Percentiles rank a stretch among this genome's conserved stretches.
phyloP scores from a whole-genome alignment of 2,888 invertebrate species.

The Cantharis rustica region DNA sequence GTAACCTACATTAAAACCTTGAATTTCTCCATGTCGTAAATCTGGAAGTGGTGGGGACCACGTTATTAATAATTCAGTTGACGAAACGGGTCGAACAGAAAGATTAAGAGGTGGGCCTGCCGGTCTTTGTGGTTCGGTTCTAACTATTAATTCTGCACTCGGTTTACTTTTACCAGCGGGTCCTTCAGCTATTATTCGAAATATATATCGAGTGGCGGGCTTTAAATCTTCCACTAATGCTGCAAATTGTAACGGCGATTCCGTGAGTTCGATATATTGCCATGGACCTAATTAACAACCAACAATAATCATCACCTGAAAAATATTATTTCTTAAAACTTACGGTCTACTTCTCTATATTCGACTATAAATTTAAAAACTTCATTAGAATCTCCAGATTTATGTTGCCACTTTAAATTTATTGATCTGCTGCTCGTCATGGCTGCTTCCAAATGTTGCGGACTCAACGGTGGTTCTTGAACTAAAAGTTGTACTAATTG shows the following conservation, averaged over 20 bases:
- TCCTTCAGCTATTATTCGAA: slow-evolving; percentile 75
- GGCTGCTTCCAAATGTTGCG: slow-evolving; percentile 69
- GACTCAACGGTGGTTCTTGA: slow-evolving; percentile 76
- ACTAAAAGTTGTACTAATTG: slow-evolving; percentile 74
- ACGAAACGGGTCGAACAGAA: slow-evolving; percentile 71
- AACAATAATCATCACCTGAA: neutral
- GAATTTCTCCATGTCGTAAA: slow-evolving; percentile 69
- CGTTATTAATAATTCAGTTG: slow-evolving; percentile 73
- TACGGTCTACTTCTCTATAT: slow-evolving; percentile 67
- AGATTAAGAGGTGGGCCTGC: slow-evolving; percentile 71
- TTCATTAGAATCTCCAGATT: slow-evolving; percentile 69
- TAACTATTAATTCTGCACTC: slow-evolving; percentile 66
- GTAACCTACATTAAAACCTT: slow-evolving; percentile 77
- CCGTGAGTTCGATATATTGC: slow-evolving; percentile 69
- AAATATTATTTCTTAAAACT: slow-evolving; percentile 41
- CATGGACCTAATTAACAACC: slow-evolving; percentile 57
- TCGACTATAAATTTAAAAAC: slow-evolving; percentile 73
- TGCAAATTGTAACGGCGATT: slow-evolving; percentile 66
- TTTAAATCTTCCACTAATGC: slow-evolving; percentile 70
- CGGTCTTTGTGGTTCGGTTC: slow-evolving; percentile 73
- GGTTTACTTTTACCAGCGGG: slow-evolving; percentile 73
- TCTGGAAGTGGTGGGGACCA: slow-evolving; percentile 75
- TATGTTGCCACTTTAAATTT: slow-evolving; percentile 77
- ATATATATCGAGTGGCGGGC: slow-evolving; percentile 71
- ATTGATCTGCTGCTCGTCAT: slow-evolving; percentile 74